These are phyloP conservation scores for Tichodroma muraria DNA, from an alignment of 2,113 vertebrate genomes.

Conservation along the genomic window DNA sequence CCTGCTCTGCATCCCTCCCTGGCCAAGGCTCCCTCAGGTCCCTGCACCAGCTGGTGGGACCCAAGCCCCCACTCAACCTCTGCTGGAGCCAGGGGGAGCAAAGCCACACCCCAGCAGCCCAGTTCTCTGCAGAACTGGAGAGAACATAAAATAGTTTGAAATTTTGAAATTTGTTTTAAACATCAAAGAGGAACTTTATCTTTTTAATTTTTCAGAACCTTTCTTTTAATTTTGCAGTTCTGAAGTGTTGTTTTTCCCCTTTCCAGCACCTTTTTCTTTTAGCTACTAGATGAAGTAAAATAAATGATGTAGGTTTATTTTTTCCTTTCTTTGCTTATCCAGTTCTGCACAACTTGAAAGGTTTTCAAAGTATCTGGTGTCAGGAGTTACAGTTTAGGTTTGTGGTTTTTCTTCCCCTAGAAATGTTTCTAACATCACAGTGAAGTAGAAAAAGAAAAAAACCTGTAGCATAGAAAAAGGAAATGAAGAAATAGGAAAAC, in stretches of 20 bases:
- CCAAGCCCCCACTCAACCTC: neutral
- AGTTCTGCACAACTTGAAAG: constrained; percentile 48
- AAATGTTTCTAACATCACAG: constrained; percentile 35
- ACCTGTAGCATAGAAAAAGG: neutral
- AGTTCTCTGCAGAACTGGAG: neutral
- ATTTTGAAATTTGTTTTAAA: neutral
- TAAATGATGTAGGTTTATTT: constrained; percentile 44
- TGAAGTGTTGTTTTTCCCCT: constrained; percentile 24
- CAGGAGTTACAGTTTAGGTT: constrained; percentile 10
- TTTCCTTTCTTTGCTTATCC: constrained; percentile 36
- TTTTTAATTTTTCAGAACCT: constrained; percentile 40
- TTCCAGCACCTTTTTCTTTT: constrained; percentile 1
- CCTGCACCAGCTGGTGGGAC: neutral
- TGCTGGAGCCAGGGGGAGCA: neutral
- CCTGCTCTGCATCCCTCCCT: fast-evolving
- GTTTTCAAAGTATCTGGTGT: constrained; percentile 38
- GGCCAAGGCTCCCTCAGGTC: neutral
- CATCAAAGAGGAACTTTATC: neutral
- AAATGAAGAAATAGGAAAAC: constrained; percentile 25
- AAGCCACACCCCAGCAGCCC: neutral
- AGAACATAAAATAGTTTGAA: neutral
- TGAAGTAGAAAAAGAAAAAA: neutral
- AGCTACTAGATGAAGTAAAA: constrained; percentile 16
- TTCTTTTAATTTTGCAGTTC: constrained; percentile 18
- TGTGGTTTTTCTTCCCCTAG: neutral